phyloP scores from a whole-genome alignment of 2,888 invertebrate species.

The Phyto melanocephala region DNA sequence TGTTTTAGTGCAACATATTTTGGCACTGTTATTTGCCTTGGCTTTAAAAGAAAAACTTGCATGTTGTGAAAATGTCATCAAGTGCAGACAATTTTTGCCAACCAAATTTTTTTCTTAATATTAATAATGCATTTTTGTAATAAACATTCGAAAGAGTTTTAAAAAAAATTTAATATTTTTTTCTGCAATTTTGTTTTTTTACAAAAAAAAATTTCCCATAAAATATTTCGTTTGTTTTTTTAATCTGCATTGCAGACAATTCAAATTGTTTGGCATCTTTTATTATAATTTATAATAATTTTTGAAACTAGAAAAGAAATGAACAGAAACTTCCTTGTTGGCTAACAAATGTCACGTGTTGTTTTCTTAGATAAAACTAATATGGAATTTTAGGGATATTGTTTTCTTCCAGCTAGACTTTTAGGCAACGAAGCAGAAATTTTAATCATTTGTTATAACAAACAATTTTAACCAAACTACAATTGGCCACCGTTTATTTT shows the following conservation, averaged over 20 bases:
- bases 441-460: conserved; percentile 56
- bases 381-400: background rate
- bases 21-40: background rate
- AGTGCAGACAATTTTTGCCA: background rate
- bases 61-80: conserved; percentile 6
- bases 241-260: no score
- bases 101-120: background rate
- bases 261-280: conserved; percentile 3
- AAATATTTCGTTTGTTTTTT: conserved; percentile 1
- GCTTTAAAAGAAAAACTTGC: background rate
- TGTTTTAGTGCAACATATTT: background rate
- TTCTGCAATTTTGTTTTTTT: background rate
- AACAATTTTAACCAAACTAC: background rate
- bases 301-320: background rate
- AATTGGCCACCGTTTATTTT: background rate
- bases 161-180: no score
- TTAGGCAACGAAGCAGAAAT: conserved; percentile 64
- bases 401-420: conserved; percentile 28
- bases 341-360: conserved; percentile 31
- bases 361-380: background rate
- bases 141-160: background rate
- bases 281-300: background rate
- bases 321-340: conserved; percentile 37
- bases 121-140: background rate
- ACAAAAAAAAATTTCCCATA: background rate